Evolutionary conservation across 2,113 vertebrate species (phyloP).

Genomic region (Nettapus auritus): DNA sequence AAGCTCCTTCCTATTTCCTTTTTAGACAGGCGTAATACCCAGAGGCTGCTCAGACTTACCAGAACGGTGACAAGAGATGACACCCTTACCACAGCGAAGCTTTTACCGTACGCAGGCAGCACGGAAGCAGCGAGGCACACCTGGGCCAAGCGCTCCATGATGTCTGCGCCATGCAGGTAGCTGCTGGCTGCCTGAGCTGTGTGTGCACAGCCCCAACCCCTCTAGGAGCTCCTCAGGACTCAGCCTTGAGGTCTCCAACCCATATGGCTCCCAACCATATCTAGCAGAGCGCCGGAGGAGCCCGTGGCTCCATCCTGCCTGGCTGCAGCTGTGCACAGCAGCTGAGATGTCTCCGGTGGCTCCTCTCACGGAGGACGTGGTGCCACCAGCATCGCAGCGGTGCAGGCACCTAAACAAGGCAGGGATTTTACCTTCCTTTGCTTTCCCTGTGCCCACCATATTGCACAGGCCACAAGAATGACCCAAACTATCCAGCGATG

Average conservation of each 20-base stretch:
- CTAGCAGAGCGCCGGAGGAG: background rate
- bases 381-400: background rate
- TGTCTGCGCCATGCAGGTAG: background rate
- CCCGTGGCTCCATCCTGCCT: background rate
- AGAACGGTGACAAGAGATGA: background rate
- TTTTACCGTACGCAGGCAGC: background rate
- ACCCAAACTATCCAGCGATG: background rate
- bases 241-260: background rate
- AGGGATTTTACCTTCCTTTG: background rate
- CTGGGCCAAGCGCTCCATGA: background rate
- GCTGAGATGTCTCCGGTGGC: background rate
- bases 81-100: background rate
- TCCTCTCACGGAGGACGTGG: background rate
- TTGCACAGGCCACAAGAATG: background rate
- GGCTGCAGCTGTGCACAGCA: background rate
- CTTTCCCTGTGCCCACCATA: background rate
- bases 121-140: background rate
- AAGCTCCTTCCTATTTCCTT: background rate
- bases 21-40: background rate
- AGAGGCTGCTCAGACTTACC: background rate
- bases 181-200: background rate
- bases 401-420: background rate
- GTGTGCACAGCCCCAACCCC: accelerated
- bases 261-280: background rate
- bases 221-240: background rate